A percentile compares a stretch with the other conserved stretches of the same genome.
phyloP scores from a whole-genome alignment of 2,113 vertebrate genomes.

The Aspidoscelis tigris region DNA sequence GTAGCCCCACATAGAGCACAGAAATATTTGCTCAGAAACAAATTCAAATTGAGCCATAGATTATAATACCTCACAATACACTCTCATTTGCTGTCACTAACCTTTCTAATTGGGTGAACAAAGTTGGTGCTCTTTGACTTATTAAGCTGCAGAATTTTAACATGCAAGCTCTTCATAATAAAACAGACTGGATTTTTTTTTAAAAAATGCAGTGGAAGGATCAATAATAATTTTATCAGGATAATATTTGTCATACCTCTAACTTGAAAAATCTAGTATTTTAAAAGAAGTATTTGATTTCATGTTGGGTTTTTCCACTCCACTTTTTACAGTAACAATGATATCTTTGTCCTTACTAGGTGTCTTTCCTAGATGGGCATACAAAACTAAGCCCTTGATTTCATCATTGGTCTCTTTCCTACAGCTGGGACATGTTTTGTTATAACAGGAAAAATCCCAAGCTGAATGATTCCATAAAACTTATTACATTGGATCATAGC shows the following conservation, averaged over 20 bases:
- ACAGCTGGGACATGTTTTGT: constrained; percentile 53
- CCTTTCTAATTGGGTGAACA: background rate
- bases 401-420: constrained; percentile 34
- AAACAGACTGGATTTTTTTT: background rate
- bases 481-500: constrained; percentile 61
- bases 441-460: constrained; percentile 54
- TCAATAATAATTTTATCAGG: background rate
- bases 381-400: constrained; percentile 38
- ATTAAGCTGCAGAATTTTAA: background rate
- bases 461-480: constrained; percentile 61
- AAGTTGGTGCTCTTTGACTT: background rate
- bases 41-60: background rate
- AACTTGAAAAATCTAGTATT: background rate
- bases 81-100: background rate
- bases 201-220: background rate
- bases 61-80: background rate
- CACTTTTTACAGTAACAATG: background rate
- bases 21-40: too few species aligned
- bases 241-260: background rate
- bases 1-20: too few species aligned
- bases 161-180: background rate
- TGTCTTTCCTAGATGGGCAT: constrained; percentile 26
- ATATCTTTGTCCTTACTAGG: constrained; percentile 29
- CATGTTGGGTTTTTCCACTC: background rate
- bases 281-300: constrained; percentile 22